Percentiles rank a stretch among this genome's conserved stretches.
Conservation (phyloP, 2,888 invertebrate genomes). For the Cheiracanthium punctorium region DNA sequence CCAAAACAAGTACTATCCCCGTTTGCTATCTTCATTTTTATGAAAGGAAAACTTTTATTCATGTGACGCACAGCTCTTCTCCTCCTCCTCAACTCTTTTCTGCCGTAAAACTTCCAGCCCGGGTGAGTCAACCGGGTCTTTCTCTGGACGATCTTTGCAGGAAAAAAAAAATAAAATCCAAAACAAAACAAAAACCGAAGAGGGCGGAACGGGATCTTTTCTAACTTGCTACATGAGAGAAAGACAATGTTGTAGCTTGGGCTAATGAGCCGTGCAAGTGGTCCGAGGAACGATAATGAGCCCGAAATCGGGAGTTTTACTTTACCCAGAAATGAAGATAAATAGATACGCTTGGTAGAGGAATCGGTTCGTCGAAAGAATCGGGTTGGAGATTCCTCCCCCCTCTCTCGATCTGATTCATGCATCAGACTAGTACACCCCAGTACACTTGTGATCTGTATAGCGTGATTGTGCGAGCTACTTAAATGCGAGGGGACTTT, state of each 20-base stretch:
- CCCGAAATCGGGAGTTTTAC: background rate
- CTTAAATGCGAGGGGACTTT: too few relatives aligned
- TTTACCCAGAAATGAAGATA: background rate
- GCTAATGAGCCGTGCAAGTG: background rate
- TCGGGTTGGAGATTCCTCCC: too few relatives aligned
- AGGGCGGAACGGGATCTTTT: background rate
- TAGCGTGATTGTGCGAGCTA: too few relatives aligned
- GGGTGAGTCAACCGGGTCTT: background rate
- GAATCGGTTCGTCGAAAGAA: too few relatives aligned
- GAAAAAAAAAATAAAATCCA: background rate
- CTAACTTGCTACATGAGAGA: background rate
- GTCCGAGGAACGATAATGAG: background rate
- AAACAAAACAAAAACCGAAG: background rate
- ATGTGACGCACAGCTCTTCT: too few relatives aligned
- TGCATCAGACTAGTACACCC: too few relatives aligned
- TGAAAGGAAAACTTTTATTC: too few relatives aligned
- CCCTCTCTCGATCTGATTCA: too few relatives aligned
- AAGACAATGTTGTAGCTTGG: background rate
- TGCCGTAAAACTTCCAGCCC: background rate
- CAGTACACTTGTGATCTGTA: too few relatives aligned
- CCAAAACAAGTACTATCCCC: too few relatives aligned
- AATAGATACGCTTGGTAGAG: background rate
- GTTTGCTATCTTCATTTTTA: too few relatives aligned
- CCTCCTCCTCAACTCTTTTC: background rate
- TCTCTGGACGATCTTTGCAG: background rate